Conservation (phyloP, 2,113 vertebrate species). For the Pituophis catenifer region DNA sequence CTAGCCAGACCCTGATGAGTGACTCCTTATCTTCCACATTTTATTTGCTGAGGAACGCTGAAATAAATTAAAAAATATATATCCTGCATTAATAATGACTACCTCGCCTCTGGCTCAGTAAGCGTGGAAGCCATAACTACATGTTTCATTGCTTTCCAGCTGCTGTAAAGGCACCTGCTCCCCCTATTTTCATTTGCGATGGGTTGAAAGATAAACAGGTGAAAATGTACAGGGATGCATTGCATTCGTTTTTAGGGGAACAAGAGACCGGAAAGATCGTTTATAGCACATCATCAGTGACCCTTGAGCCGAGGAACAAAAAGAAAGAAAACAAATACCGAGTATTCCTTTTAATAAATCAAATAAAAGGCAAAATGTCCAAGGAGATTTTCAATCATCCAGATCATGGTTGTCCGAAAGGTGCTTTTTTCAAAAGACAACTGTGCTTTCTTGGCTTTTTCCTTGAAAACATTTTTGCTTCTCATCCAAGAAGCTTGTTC, state of each 20-base stretch:
- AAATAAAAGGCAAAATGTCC: neutral
- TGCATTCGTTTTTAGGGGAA: neutral
- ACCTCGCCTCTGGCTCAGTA: neutral
- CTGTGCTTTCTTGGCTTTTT: neutral
- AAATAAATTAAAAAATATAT: neutral
- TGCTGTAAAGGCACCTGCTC: neutral
- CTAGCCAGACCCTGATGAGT: neutral
- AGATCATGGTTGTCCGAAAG: neutral
- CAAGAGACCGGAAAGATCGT: neutral
- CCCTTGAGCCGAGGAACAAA: neutral
- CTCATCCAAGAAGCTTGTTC: neutral
- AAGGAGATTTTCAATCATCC: neutral
- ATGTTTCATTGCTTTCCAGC: neutral
- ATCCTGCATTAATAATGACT: neutral
- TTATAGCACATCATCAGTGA: neutral
- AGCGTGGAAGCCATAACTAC: neutral
- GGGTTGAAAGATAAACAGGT: slow-evolving; percentile 1
- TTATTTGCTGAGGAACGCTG: neutral
- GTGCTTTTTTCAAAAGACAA: neutral
- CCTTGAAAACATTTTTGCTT: neutral
- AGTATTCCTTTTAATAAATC: neutral
- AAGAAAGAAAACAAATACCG: neutral
- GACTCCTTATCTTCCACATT: neutral
- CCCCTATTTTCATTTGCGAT: neutral
- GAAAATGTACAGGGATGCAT: neutral